Base-by-base conservation (phyloP, 2,888 invertebrate species). In the Pharmacophagus antenor region DNA sequence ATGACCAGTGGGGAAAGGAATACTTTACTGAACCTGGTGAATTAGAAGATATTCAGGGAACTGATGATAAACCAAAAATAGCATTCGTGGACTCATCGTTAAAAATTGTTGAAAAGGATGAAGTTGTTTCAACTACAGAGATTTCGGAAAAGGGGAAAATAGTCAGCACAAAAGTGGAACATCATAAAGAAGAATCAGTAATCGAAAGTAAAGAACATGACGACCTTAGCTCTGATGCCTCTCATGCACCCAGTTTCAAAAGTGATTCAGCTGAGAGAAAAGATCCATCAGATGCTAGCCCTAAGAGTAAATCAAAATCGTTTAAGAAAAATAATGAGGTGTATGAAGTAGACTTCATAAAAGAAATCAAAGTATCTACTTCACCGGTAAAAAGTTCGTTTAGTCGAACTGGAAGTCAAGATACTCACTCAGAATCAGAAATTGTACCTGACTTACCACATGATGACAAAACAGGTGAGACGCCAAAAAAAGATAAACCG, bases 401-500 rank as follows among this genome's bases (percentile, higher is more conserved):
- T 67, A 92, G 92, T 70, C 80, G 90, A 55, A 91, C 91, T 54
- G 91, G 91, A 54, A 92, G 92, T 73, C 92, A 91, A 75, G 92
- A 92, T 64, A 91, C 92, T 20, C 91, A 92, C 65, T 92, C 92
- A 1, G 92, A 92, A 70, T 92, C 92, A 6, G 92, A 92, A 79
- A 74, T 82, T 44, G 91, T 90, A 17, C 91, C 92, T 21, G 92
- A 92, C 65, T 74, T 91, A 60, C 91, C 91, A 37, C 86, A 90
- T 57, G 88, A 90, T 67, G 84, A 85, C 15, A 88, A 77, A 69
- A 78, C 79, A 51, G 77, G 77, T 50, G 87, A 88, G 25, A 83
- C 83, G 6, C 84, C 87, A 18, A 84, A 86, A 67, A 85, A 80
- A 70, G 84, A 85, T 42, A 82, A 85, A 73, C 57, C 63, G n/a